These are phyloP conservation scores for Coryphaenoides rupestris DNA, from an alignment of 2,113 vertebrate species.

Conservation along the genomic window DNA sequence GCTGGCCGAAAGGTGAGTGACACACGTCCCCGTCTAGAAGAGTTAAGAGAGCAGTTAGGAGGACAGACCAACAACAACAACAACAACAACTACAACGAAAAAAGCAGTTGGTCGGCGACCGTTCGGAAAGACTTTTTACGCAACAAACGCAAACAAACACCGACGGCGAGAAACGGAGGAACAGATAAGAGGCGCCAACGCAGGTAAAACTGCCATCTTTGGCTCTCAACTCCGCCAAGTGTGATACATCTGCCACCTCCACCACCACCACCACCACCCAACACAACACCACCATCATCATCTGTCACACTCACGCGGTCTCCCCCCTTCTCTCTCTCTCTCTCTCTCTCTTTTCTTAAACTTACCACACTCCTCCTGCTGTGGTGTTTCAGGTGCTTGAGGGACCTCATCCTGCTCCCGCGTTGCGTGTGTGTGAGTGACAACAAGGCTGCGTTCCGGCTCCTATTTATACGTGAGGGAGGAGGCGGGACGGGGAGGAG, in stretches of 20 bases:
- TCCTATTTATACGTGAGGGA: slow-evolving; percentile 56
- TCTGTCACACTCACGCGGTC: too few species aligned
- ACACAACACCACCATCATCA: too few species aligned
- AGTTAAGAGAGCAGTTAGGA: not conserved
- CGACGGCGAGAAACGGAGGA: not conserved
- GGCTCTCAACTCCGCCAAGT: too few species aligned
- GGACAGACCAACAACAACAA: too few species aligned
- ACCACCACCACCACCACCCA: too few species aligned
- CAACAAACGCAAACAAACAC: not conserved
- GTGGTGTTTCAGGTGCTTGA: slow-evolving; percentile 77
- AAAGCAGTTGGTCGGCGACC: too few species aligned
- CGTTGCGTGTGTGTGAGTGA: slow-evolving; percentile 31
- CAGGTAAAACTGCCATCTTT: not conserved
- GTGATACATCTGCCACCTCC: too few species aligned
- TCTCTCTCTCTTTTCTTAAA: slow-evolving; percentile 26
- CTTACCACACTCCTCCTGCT: slow-evolving; percentile 74
- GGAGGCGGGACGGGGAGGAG: slow-evolving; percentile 41
- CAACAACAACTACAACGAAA: too few species aligned
- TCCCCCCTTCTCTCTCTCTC: too few species aligned
- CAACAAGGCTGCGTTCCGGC: slow-evolving; percentile 39
- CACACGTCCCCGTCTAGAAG: slow-evolving; percentile 2
- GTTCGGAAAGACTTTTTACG: not conserved
- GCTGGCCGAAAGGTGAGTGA: slow-evolving; percentile 9
- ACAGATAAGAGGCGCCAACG: not conserved
- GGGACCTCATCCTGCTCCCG: slow-evolving; percentile 68